These are phyloP conservation scores for Ginglymostoma cirratum DNA, from an alignment of 2,113 vertebrate genomes.

Conservation along the genomic window DNA sequence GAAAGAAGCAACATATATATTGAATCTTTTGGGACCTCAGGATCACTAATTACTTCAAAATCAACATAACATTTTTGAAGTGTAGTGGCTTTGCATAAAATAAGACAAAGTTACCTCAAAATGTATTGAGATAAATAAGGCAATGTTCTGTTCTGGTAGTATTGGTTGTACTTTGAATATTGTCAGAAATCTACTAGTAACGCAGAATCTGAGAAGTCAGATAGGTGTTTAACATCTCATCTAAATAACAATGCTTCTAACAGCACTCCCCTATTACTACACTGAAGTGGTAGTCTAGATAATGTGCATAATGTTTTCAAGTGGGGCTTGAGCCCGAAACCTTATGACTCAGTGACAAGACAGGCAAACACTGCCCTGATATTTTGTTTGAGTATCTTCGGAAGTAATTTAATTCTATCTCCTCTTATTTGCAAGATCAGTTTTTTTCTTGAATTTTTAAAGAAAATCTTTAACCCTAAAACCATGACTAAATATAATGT, in stretches of 20 bases:
- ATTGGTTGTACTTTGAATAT: too few species aligned
- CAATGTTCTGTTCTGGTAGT: too few species aligned
- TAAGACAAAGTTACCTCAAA: neutral
- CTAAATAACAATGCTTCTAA: neutral
- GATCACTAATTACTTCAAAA: neutral
- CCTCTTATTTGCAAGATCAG: neutral
- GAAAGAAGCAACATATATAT: neutral
- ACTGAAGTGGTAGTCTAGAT: neutral
- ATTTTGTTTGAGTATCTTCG: neutral
- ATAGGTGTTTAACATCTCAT: neutral
- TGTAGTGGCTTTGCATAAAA: neutral
- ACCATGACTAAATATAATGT: neutral
- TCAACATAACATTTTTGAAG: neutral
- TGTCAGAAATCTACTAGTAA: too few species aligned
- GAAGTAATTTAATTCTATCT: neutral
- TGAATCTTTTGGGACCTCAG: neutral
- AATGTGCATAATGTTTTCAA: neutral
- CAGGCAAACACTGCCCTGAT: neutral
- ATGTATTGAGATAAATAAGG: neutral
- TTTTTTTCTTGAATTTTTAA: neutral
- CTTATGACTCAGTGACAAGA: neutral
- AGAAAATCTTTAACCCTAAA: neutral
- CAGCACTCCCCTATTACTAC: neutral
- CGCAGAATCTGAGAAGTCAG: too few species aligned
- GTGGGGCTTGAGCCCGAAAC: neutral